These are phyloP conservation scores for Euglossa dilemma DNA, from an alignment of 1,140 invertebrate species.

Conservation along the genomic window DNA sequence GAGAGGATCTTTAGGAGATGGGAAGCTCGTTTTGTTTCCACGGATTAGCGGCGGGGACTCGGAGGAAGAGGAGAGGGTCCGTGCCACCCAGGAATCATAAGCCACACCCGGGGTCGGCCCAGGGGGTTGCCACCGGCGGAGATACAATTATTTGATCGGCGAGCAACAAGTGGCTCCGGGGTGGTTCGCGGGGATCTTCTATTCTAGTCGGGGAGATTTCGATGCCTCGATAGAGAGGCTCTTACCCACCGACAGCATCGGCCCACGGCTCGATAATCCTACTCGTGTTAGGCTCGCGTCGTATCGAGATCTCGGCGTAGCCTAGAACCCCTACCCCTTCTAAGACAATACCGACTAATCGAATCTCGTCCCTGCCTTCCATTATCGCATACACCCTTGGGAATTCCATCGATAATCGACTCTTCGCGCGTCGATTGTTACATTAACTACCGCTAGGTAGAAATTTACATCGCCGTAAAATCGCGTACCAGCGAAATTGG, in stretches of 20 bases:
- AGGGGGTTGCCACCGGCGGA: conserved; percentile 51
- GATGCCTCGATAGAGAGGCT: conserved; percentile 63
- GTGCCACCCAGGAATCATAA: conserved; percentile 54
- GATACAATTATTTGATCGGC: conserved; percentile 71
- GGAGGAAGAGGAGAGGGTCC: neutral
- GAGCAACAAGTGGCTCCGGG: conserved; percentile 67
- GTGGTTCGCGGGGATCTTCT: conserved; percentile 49
- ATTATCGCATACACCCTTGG: no score
- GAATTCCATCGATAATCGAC: no score
- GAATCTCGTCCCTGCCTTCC: no score
- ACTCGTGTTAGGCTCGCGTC: neutral
- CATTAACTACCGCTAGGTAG: no score
- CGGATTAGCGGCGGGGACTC: conserved; percentile 17
- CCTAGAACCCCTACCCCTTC: neutral
- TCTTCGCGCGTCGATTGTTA: no score
- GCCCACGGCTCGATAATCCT: conserved; percentile 17
- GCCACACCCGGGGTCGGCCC: conserved; percentile 18
- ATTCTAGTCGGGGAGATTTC: conserved; percentile 61
- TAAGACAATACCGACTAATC: no score
- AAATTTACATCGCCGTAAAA: no score
- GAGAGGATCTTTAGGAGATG: neutral
- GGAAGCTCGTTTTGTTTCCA: conserved; percentile 45
- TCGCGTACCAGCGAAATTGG: no score
- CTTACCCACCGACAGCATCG: neutral
- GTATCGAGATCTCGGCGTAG: conserved; percentile 1